These are phyloP conservation scores for Kryphioiulus occultus DNA, from an alignment of 2,888 invertebrate genomes.

Conservation along the genomic window DNA sequence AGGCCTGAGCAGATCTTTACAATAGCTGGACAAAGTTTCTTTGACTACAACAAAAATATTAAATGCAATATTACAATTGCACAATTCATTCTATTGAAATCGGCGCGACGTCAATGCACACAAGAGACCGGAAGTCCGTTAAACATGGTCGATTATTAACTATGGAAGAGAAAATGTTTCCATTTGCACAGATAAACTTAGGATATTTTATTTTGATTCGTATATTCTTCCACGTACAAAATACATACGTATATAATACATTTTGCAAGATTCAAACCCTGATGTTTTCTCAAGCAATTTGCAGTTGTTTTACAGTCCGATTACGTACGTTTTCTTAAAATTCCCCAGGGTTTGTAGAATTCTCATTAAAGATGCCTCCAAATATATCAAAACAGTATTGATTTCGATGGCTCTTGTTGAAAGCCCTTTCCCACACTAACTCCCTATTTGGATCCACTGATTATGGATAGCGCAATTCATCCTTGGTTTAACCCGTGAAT, in stretches of 20 bases:
- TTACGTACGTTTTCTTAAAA: neutral
- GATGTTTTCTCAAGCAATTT: too few species aligned
- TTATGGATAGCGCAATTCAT: constrained; percentile 12
- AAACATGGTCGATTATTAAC: neutral
- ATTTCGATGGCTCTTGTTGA: neutral
- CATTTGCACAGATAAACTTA: neutral
- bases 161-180: neutral
- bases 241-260: too few species aligned
- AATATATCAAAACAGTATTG: neutral
- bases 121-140: neutral
- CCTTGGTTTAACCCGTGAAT: constrained; percentile 8
- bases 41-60: neutral
- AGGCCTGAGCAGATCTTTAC: neutral
- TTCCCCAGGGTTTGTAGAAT: too few species aligned
- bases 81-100: neutral
- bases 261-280: too few species aligned
- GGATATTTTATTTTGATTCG: neutral
- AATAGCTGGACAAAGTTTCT: neutral
- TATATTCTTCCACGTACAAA: too few species aligned
- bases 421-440: neutral
- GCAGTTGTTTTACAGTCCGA: too few species aligned
- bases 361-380: neutral
- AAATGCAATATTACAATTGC: neutral
- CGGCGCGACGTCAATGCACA: neutral
- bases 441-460: neutral